A percentile compares a stretch with the other conserved stretches of the same genome.
Conservation (phyloP, 2,113 vertebrate species). For the Shinisaurus crocodilurus region DNA sequence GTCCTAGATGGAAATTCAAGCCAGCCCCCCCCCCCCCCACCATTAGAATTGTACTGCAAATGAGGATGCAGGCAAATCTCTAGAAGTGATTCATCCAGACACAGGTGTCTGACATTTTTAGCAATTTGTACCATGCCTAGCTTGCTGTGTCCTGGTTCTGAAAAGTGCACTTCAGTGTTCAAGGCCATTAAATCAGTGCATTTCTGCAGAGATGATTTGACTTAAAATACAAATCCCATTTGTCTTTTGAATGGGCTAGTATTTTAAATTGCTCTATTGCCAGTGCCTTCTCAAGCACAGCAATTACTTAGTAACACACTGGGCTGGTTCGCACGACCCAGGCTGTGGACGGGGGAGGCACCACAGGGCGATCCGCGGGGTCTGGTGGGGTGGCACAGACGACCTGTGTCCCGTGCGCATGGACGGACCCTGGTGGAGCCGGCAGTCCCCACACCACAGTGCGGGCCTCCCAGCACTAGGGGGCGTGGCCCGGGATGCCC, state of each 20-base stretch:
- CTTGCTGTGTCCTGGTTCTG: neutral
- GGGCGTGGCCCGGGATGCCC: too few species aligned
- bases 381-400: too few species aligned
- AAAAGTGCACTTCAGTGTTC: constrained; percentile 6
- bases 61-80: neutral
- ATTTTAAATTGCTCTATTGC: constrained; percentile 9
- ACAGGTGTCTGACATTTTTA: neutral
- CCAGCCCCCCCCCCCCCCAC: too few species aligned
- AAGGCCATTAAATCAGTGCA: neutral
- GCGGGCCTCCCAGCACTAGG: too few species aligned
- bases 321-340: too few species aligned
- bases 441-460: too few species aligned
- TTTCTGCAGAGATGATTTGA: constrained; percentile 24
- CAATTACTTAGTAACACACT: constrained; percentile 7
- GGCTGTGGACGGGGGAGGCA: too few species aligned
- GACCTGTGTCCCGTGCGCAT: too few species aligned
- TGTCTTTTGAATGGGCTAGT: constrained; percentile 6
- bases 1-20: neutral
- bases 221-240: constrained; percentile 21
- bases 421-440: too few species aligned
- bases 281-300: neutral
- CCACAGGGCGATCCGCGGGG: too few species aligned
- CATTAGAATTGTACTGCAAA: neutral
- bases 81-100: neutral
- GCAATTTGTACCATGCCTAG: neutral